Conservation (phyloP, 2,113 vertebrate species). For the Seriola rivoliana region DNA sequence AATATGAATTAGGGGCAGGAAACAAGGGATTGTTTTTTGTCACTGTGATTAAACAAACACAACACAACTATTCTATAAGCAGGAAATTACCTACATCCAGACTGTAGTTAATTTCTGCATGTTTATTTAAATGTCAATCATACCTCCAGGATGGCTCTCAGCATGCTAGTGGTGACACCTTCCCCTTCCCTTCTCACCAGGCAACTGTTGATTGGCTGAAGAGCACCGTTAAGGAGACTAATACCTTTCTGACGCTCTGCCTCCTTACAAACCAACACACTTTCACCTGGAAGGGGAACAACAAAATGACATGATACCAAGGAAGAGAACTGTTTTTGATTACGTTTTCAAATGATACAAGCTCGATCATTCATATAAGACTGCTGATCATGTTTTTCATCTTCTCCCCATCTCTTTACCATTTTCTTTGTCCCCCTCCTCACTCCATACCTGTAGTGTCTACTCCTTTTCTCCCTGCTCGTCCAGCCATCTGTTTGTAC, state of each 20-base stretch:
- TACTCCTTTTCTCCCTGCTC: slow-evolving; percentile 96
- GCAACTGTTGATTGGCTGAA: slow-evolving; percentile 94
- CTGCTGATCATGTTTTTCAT: neutral
- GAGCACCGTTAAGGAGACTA: slow-evolving; percentile 88
- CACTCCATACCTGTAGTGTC: slow-evolving; percentile 87
- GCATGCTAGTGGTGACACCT: slow-evolving; percentile 92
- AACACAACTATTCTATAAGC: neutral
- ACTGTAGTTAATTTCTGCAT: neutral
- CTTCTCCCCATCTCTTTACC: neutral
- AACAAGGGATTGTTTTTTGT: neutral
- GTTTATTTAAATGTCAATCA: neutral
- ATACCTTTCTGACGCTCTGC: slow-evolving; percentile 92
- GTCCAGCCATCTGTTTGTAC: slow-evolving; percentile 97
- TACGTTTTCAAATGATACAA: neutral
- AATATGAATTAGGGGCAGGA: neutral
- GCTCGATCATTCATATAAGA: neutral
- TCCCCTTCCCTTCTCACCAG: slow-evolving; percentile 89
- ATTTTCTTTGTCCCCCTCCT: neutral
- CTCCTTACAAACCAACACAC: slow-evolving; percentile 94
- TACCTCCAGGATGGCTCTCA: slow-evolving; percentile 97
- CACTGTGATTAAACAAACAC: neutral
- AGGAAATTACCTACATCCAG: neutral
- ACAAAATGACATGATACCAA: neutral
- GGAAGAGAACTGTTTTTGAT: neutral
- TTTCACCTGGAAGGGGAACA: slow-evolving; percentile 87